Evolutionary conservation across 2,113 vertebrate genomes (phyloP), one percentile per base, ranked within the genome.

Genomic region (Limnothrissa miodon): DNA sequence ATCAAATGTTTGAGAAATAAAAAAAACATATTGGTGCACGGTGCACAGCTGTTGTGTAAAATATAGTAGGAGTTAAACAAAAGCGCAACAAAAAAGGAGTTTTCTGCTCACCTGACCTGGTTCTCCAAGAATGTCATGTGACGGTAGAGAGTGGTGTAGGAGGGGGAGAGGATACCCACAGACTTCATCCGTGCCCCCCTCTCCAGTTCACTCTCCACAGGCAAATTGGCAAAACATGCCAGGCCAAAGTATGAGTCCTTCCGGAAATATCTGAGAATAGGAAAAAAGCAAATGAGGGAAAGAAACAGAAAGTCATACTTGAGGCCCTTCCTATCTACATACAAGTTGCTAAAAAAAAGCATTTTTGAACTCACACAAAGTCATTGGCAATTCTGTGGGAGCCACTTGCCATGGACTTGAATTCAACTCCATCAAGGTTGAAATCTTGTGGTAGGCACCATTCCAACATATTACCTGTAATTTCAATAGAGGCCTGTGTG

Each of bases 111-210:
- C 97, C 96, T 95, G 91, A 99, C 97, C 92, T 99, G 97, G 87
- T 98, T 98, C 94, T 99, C 97, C 94, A 99, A 88, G 89, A 99
- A 99, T 92, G 97, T 95, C 97, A 99, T 99, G 91, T 99, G 97
- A 56, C 96, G 95, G 80, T 98, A 99, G 0, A 99, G 95, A 86
- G 98, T 91, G 0, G 97, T 99, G 90, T 99, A 99, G 79, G 97
- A 99, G 1, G 97, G 96, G 5, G 97, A 98, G 11, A 99, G 95
- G 91, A 99, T 96, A 81, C 97, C 97, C 88, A 98, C 97, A 0
- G 97, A 99, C 91, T 99, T 99, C 97, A 99, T 99, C 45, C 97
- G 95, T 0, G 97, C 97, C 0, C 97, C 97, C 0, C 97, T 94
- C 90, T 99, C 97, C 86, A 96, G 90, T 82, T 95, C 95, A 0